These are phyloP conservation scores for Latheticus oryzae DNA, from an alignment of 2,888 invertebrate species.

Conservation along the genomic window DNA sequence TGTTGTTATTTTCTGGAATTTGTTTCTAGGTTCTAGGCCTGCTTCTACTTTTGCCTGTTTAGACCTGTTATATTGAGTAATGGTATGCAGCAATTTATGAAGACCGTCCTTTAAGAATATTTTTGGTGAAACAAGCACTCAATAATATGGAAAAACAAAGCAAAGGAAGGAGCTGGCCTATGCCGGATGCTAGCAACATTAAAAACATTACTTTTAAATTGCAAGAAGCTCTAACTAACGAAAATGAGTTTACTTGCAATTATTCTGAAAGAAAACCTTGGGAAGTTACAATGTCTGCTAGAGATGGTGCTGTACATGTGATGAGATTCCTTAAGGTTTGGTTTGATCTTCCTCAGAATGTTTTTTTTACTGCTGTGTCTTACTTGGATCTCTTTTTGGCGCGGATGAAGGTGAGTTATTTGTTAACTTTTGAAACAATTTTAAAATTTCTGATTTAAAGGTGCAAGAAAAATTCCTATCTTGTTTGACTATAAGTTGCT, in stretches of 20 bases:
- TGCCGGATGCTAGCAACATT: slow-evolving; percentile 61
- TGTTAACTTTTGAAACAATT: slow-evolving; percentile 1
- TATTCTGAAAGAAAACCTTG: slow-evolving; percentile 61
- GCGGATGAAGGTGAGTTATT: slow-evolving; percentile 78
- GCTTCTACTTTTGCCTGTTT: slow-evolving; percentile 55
- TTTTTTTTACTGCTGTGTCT: slow-evolving; percentile 82
- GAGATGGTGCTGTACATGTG: slow-evolving; percentile 85
- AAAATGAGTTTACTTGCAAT: slow-evolving; percentile 44
- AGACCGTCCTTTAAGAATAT: slow-evolving; percentile 5
- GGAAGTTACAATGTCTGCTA: slow-evolving; percentile 80
- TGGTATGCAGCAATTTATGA: slow-evolving; percentile 28
- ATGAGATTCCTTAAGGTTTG: slow-evolving; percentile 85
- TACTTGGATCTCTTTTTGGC: slow-evolving; percentile 80
- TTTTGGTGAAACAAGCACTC: slow-evolving; percentile 15
- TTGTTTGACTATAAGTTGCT: slow-evolving; percentile 87
- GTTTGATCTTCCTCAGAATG: slow-evolving; percentile 85
- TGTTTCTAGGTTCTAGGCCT: slow-evolving; percentile 55
- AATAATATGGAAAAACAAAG: slow-evolving; percentile 56
- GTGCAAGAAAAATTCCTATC: slow-evolving; percentile 85
- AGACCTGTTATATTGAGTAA: slow-evolving; percentile 31
- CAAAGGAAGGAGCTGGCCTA: slow-evolving; percentile 63
- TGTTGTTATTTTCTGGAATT: slow-evolving; percentile 36
- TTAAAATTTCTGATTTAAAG: slow-evolving; percentile 50
- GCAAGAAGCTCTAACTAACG: slow-evolving; percentile 58
- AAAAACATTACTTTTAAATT: slow-evolving; percentile 58